These are phyloP conservation scores for Seriola rivoliana DNA, from an alignment of 2,113 vertebrate species.

Conservation along the genomic window DNA sequence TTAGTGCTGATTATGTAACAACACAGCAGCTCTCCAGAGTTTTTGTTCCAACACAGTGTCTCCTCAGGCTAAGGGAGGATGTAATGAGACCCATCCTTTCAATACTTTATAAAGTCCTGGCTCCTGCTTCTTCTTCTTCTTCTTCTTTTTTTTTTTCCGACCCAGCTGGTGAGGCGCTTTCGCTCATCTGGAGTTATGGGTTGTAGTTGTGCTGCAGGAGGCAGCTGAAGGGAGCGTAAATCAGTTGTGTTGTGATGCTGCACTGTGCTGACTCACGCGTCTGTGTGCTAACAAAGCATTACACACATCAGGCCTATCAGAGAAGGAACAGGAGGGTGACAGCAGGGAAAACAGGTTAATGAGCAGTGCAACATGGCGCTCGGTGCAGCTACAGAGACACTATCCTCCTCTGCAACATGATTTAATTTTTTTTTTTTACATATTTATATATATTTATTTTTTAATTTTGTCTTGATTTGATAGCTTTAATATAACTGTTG, in stretches of 20 bases:
- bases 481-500: not conserved
- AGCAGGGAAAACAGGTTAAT: not conserved
- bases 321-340: constrained; percentile 2
- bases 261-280: constrained; percentile 47
- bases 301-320: not conserved
- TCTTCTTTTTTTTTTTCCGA: not conserved
- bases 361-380: not conserved
- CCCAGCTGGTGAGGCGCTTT: constrained; percentile 8
- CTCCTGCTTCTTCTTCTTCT: not conserved
- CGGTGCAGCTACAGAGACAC: not conserved
- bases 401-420: not conserved
- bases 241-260: constrained; percentile 25
- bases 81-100: constrained; percentile 58
- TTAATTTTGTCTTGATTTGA: not conserved
- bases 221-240: constrained; percentile 6
- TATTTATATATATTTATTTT: not conserved
- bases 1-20: constrained; percentile 66
- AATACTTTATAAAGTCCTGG: constrained; percentile 60
- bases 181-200: not conserved
- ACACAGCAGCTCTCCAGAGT: constrained; percentile 57
- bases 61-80: constrained; percentile 49
- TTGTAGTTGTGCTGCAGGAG: not conserved
- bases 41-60: constrained; percentile 38
- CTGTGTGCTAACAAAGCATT: constrained; percentile 14
- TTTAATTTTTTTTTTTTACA: not conserved